These are phyloP conservation scores for Brachyistius frenatus DNA, from an alignment of 2,113 vertebrate species.

Conservation along the genomic window DNA sequence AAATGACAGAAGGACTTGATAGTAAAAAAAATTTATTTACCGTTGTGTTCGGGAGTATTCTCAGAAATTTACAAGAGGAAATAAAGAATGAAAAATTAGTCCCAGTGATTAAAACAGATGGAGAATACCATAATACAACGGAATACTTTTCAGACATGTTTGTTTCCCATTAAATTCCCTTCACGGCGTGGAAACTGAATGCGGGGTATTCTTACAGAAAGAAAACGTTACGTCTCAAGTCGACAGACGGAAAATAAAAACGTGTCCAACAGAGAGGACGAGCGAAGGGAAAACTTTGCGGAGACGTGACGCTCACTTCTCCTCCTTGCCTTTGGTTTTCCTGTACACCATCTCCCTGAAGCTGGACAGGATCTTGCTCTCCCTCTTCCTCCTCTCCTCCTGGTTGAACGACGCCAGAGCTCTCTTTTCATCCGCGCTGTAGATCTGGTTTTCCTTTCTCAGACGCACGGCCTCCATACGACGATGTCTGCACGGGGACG, in stretches of 20 bases:
- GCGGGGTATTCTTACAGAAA: accelerated
- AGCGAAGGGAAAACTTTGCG: background rate
- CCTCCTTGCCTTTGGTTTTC: slow-evolving; percentile 97
- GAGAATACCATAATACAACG: background rate
- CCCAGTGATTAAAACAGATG: background rate
- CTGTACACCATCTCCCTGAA: slow-evolving; percentile 98
- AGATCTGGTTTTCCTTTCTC: slow-evolving; percentile 99
- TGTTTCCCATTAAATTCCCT: slow-evolving; percentile 28
- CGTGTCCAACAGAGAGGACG: too few relatives aligned
- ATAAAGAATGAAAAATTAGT: background rate
- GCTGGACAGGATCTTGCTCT: slow-evolving; percentile 97
- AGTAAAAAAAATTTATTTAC: slow-evolving; percentile 36
- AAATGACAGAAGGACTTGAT: background rate
- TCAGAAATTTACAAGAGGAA: slow-evolving; percentile 34
- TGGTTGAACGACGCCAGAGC: slow-evolving; percentile 98
- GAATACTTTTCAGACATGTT: background rate
- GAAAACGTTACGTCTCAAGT: background rate
- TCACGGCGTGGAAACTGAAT: background rate
- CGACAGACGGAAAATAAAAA: background rate
- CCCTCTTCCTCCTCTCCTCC: slow-evolving; percentile 95
- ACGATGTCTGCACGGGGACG: slow-evolving; percentile 87
- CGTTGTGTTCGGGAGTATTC: background rate
- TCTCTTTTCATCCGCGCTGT: slow-evolving; percentile 96
- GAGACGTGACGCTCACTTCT: slow-evolving; percentile 83
- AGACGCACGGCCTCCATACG: slow-evolving; percentile 99